Evolutionary conservation across 2,888 invertebrate species (phyloP).

Genomic region (Hermaeophaga mercurialis): DNA sequence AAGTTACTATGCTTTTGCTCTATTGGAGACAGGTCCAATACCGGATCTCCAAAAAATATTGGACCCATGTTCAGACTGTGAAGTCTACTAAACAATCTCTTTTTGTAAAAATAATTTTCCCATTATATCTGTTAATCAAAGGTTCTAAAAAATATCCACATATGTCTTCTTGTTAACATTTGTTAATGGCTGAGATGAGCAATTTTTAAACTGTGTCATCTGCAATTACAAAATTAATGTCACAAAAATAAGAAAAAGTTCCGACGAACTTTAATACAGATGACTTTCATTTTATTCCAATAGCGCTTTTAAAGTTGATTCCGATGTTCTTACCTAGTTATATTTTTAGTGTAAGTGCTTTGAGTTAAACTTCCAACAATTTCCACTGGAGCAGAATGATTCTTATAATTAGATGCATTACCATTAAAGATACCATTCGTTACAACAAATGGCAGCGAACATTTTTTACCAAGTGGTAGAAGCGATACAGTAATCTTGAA

Average conservation of each 20-base stretch:
- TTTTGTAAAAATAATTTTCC: too few species aligned
- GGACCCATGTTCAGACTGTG: too few species aligned
- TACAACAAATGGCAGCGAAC: neutral
- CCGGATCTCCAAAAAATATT: too few species aligned
- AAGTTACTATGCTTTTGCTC: too few species aligned
- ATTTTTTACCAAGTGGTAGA: neutral
- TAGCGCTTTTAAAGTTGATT: constrained; percentile 3
- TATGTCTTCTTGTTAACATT: too few species aligned
- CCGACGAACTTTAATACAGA: neutral
- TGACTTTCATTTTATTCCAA: constrained; percentile 10
- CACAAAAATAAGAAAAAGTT: neutral
- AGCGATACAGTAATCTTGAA: neutral
- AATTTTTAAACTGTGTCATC: too few species aligned
- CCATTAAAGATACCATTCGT: constrained; percentile 7
- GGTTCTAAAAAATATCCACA: too few species aligned
- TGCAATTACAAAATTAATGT: too few species aligned
- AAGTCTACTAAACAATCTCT: too few species aligned
- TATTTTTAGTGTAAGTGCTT: constrained; percentile 4
- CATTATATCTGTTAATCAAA: too few species aligned
- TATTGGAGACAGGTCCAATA: too few species aligned
- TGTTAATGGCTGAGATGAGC: too few species aligned
- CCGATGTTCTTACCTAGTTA: constrained; percentile 6
- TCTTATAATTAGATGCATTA: constrained; percentile 15
- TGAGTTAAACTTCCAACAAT: constrained; percentile 3
- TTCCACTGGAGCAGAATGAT: neutral